Percentiles rank a stretch among this genome's conserved stretches.
Conservation (phyloP, 2,888 invertebrate genomes). For the Sinohyriopsis cumingii region DNA sequence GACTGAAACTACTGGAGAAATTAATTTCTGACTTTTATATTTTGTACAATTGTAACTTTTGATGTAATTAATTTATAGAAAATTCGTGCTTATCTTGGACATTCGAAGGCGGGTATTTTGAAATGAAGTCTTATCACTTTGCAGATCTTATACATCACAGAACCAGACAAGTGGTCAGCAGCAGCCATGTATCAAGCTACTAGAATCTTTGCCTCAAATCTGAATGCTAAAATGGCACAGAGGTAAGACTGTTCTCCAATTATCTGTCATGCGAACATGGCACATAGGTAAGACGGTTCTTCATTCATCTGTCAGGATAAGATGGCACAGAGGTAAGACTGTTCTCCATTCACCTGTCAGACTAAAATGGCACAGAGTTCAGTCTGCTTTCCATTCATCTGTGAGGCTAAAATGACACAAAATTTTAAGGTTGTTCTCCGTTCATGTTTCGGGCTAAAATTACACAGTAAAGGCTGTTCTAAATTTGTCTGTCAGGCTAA, state of each 20-base stretch:
- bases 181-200: conserved; percentile 98
- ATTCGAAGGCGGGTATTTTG: too few species aligned
- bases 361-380: neutral
- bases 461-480: neutral
- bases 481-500: neutral
- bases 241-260: conserved; percentile 72
- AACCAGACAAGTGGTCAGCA: conserved; percentile 97
- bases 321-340: neutral
- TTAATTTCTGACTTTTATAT: too few species aligned
- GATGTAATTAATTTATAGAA: too few species aligned
- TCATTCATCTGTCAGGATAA: neutral
- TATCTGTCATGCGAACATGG: neutral
- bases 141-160: conserved; percentile 75
- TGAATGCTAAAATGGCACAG: conserved; percentile 97
- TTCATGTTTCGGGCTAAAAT: neutral
- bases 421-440: neutral
- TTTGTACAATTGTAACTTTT: too few species aligned
- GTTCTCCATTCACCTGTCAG: neutral
- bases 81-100: too few species aligned
- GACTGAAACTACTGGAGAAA: too few species aligned
- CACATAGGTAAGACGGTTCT: neutral
- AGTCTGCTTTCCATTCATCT: neutral
- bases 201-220: conserved; percentile 95
- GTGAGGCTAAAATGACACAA: neutral
- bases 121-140: conserved; percentile 14